Evolutionary conservation across 2,797 vertebrate species (phyloP), one percentile per base, ranked within the genome.

Genomic region (Pseudochromis fuscus): DNA sequence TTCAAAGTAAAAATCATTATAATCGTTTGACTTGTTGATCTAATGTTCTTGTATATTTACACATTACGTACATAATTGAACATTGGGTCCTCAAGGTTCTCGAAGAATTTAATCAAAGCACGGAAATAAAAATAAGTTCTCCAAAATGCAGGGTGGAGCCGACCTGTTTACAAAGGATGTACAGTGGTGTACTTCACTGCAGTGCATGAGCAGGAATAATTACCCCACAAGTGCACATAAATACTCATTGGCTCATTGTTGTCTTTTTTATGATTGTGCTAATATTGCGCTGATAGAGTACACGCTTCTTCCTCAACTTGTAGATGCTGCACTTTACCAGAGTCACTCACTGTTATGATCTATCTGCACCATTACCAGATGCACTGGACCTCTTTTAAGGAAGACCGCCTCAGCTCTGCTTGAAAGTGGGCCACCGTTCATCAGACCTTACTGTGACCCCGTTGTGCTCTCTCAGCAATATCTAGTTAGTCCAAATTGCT

Each of bases 401-500:
- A 40, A 59, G 63, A 61, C 28, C 40, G 53, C 35, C 48, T 51
- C 38, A 8, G 27, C 42, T 49, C 44, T 23, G 24, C 60, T 62
- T 73, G 28, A 80, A 86, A 78, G 72, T 62, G 56, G 66, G 60
- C 81, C 75, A 48, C 51, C 0, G 18, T 78, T 85, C 61, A 81
- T 87, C 81, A 75, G 73, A 59, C 72, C 40, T 59, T 16, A 27
- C 68, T 64, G 35, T 89, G 89, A 91, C 85, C 88, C 62, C 31
- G 28, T 44, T 76, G 74, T 87, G 81, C 82, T 81, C 77, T 75
- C 72, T 88, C 87, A 85, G 85, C 86, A 79, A 48, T 77, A 77
- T 76, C 75, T 82, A 74, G 78, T 85, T 84, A 69, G 74, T 70
- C 69, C 74, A 86, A 85, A 87, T 87, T 80, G 79, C 73, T 87